phyloP scores from a whole-genome alignment of 2,888 invertebrate species.

The Dryococelus australis region DNA sequence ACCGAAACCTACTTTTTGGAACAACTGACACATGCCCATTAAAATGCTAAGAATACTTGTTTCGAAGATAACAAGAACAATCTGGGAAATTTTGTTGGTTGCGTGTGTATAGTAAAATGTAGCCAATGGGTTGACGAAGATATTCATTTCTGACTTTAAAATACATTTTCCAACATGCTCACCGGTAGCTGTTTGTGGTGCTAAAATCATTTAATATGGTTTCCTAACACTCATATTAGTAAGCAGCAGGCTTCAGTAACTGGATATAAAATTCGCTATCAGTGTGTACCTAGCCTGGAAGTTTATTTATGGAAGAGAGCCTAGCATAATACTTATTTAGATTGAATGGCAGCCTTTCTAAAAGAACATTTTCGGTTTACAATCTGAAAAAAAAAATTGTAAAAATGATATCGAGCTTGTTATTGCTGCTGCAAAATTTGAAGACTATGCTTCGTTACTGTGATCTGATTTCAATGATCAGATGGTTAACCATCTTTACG shows the following conservation, averaged over 20 bases:
- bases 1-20: background rate
- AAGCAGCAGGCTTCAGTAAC: background rate
- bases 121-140: background rate
- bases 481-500: background rate
- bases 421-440: background rate
- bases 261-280: background rate
- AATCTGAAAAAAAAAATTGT: background rate
- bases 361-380: too few species aligned
- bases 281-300: background rate
- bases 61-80: background rate
- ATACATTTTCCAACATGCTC: background rate
- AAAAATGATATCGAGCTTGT: too few species aligned
- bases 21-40: background rate
- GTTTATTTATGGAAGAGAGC: background rate
- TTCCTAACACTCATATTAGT: background rate
- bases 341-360: background rate
- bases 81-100: background rate
- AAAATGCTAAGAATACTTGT: background rate
- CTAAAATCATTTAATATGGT: background rate
- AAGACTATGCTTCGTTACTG: background rate
- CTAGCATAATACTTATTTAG: background rate
- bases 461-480: background rate
- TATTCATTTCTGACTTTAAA: background rate
- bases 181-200: background rate
- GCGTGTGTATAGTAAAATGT: background rate